phyloP scores from a whole-genome alignment of 2,797 vertebrate species.

The Aldrovandia affinis region DNA sequence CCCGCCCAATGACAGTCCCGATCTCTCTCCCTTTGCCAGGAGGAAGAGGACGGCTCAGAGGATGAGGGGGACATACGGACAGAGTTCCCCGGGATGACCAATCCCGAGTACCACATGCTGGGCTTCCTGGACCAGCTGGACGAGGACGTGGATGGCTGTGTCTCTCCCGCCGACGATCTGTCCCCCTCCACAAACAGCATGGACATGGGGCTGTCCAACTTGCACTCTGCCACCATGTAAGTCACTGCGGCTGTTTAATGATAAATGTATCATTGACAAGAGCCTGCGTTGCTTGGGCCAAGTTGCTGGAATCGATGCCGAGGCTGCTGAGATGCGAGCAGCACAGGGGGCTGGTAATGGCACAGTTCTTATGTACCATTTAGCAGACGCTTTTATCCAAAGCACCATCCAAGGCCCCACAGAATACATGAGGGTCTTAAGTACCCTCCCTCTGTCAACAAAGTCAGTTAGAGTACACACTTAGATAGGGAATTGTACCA shows the following conservation, averaged over 20 bases:
- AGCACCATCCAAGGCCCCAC: too few relatives aligned
- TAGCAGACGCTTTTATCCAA: too few relatives aligned
- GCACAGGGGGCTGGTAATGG: too few relatives aligned
- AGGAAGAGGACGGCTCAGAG: slow-evolving; percentile 93
- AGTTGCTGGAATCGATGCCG: too few relatives aligned
- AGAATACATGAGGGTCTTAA: too few relatives aligned
- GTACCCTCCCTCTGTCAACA: too few relatives aligned
- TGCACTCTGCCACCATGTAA: slow-evolving; percentile 92
- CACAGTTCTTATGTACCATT: too few relatives aligned
- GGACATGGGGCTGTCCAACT: slow-evolving; percentile 89
- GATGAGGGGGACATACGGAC: slow-evolving; percentile 81
- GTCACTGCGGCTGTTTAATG: slow-evolving; percentile 22
- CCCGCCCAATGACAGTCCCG: not conserved
- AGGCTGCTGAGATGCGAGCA: too few relatives aligned
- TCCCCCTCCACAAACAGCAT: slow-evolving; percentile 80
- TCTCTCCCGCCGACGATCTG: slow-evolving; percentile 91
- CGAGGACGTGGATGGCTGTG: slow-evolving; percentile 87
- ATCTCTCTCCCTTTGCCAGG: slow-evolving; percentile 52
- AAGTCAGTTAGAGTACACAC: too few relatives aligned
- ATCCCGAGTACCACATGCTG: slow-evolving; percentile 78
- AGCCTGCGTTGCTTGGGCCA: too few relatives aligned
- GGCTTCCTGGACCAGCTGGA: slow-evolving; percentile 88
- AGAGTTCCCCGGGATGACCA: slow-evolving; percentile 75
- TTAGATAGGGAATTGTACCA: too few relatives aligned
- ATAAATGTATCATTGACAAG: too few relatives aligned